Evolutionary conservation across 2,888 invertebrate genomes (phyloP).

Genomic region (Petrolisthes cinctipes): DNA sequence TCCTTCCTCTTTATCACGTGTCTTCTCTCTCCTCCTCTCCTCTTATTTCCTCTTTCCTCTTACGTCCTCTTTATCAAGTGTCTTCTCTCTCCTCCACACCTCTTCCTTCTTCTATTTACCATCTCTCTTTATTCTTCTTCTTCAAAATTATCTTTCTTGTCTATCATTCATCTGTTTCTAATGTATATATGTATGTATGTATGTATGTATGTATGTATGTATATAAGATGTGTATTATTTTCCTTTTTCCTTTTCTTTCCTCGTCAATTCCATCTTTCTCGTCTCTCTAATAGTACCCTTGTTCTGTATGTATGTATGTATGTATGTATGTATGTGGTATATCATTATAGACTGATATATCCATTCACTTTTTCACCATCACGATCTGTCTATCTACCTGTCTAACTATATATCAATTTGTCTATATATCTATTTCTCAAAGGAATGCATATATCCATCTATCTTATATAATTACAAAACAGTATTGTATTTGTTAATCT

Average conservation of each 20-base stretch:
- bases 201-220: not conserved
- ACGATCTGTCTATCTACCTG: not conserved
- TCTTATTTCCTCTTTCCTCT: not conserved
- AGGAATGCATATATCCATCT: too few species aligned
- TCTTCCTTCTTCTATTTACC: not conserved
- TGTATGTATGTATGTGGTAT: not conserved
- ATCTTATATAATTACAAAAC: too few species aligned
- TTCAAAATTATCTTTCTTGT: not conserved
- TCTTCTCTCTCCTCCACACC: not conserved
- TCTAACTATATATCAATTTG: not conserved
- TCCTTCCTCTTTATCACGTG: not conserved
- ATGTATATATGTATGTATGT: not conserved
- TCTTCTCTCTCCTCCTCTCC: not conserved
- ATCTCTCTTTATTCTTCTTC: not conserved
- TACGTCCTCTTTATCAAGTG: not conserved
- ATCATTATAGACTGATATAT: not conserved
- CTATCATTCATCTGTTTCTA: not conserved
- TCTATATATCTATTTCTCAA: constrained; percentile 25
- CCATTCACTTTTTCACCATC: not conserved
- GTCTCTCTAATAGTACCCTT: not conserved
- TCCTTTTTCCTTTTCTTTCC: too few species aligned
- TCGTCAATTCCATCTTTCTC: too few species aligned
- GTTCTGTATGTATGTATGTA: not conserved
- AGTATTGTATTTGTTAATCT: too few species aligned
- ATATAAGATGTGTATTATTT: not conserved